These are phyloP conservation scores for Lepidurus arcticus DNA, from an alignment of 1,140 invertebrate species.

Conservation along the genomic window DNA sequence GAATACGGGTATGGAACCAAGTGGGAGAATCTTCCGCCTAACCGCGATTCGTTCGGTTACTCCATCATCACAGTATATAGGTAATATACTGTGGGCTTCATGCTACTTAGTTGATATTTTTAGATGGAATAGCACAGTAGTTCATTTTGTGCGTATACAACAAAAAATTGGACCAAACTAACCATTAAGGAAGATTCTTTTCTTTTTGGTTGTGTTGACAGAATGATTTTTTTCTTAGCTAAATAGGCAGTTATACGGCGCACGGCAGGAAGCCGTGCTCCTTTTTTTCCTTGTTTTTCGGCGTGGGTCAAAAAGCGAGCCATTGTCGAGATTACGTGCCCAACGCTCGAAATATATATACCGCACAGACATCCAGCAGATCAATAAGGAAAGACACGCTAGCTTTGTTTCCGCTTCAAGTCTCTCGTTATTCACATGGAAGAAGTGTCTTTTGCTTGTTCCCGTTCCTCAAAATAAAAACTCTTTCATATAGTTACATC, in stretches of 20 bases:
- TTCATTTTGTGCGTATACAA: no score
- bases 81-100: no score
- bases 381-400: constrained; percentile 19
- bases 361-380: background rate
- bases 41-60: no score
- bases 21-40: no score
- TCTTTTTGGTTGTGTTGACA: no score
- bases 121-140: no score
- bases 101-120: no score
- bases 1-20: no score
- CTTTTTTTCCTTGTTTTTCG: background rate
- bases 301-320: background rate
- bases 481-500: background rate
- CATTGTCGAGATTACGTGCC: background rate
- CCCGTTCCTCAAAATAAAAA: background rate
- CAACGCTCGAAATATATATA: background rate
- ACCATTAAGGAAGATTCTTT: no score
- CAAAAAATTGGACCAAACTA: no score
- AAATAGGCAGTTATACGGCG: background rate
- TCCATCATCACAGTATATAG: no score
- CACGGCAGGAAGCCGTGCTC: background rate
- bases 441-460: background rate
- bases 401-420: constrained; percentile 1
- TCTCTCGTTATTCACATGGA: background rate
- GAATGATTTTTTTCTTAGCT: background rate